Evolutionary conservation across 2,888 invertebrate species (phyloP), one percentile per base, ranked within the genome.

Genomic region (Pediacus dermestoides): DNA sequence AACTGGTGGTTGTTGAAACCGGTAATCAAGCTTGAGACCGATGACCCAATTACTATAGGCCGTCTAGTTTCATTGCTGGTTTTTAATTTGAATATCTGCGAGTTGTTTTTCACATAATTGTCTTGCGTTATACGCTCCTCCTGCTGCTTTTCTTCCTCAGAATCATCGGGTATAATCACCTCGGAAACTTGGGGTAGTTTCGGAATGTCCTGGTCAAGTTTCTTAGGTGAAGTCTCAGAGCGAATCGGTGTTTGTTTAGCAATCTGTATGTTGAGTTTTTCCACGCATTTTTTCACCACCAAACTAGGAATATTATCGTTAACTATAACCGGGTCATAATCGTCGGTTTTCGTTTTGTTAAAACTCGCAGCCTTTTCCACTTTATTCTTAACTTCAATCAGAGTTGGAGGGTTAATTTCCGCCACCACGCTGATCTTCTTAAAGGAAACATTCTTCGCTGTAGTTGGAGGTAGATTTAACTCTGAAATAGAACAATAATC

Each of bases 401-500:
- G 53, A 15, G 57, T 59, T 2, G 61, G 55, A 1, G 59, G 46
- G 38, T 67, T 66, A 15, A 65, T 64, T 49, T 68, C 67, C 3
- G 67, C 64, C 1, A 66, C 57, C 2, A 67, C 66, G 39, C 53
- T 65, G 7, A 66, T 62, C 50, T 59, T 67, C 31, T 60, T 61
- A 30, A 58, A 50, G 3, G 52, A 50, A 9, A 48, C 43, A 16
- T 39, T 51, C 40, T 57, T 56, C n/a, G n/a, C n/a, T n/a, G n/a
- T n/a, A 32, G 44, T 55, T 11, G 60, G 61, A 2, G 70, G 70
- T 25, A 70, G 50, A 74, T 79, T 80, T 68, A 84, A 75, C 72
- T 84, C 84, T 50, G 83, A 82, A 68, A 84, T 84, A 60, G 83
- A 83, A 66, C 84, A 84, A 73, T 84, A 84, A 69, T 84, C 83